Evolutionary conservation across 2,888 invertebrate species (phyloP), one percentile per base, ranked within the genome.

Genomic region (Meghimatium bilineatum): DNA sequence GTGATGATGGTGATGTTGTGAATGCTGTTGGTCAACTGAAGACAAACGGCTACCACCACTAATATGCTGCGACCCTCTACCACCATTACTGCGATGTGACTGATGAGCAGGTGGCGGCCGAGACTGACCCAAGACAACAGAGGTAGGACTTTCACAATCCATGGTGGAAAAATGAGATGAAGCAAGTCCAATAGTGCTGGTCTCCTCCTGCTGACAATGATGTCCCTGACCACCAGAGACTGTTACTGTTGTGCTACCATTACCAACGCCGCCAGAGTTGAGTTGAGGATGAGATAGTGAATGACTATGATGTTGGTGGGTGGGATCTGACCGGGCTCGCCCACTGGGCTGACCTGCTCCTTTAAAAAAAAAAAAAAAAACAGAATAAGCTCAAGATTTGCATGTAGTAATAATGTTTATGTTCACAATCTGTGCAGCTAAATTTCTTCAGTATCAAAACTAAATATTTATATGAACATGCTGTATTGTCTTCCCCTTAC

Each of bases 231-330:
- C 69, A 63, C 38, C 38, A 12, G 76, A 32, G 26, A 66, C 82
- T 36, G 66, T 76, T 72, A 71, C 72, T 20, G 77, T 80, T 12
- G 23, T 38, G 49, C 52, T 52, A 44, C 78, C 69, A 23, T 36
- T 60, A 34, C 36, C 36, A 44, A 72, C 60, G 12, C 29, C 80
- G 36, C 44, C 81, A 32, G 67, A 23, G 17, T 49, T 80, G 0
- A 90, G 89, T 84, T 91, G 91, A 12, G 91, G 88, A 84, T 91
- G 91, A 60, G 88, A 85, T 86, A 90, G 91, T 38, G 90, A 89
- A 69, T 90, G 89, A n/a, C 89, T 90, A 81, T 91, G 91, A 85
- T 93, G 93, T 86, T 94, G 94, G 87, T 94, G 94, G 77, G 93
- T 93, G 23, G 94, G 92, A 84, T 92, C 92, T 8, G 92, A 92